Evolutionary conservation across 2,888 invertebrate genomes (phyloP), one percentile per base, ranked within the genome.

Genomic region (Leptopilina drosophilae): DNA sequence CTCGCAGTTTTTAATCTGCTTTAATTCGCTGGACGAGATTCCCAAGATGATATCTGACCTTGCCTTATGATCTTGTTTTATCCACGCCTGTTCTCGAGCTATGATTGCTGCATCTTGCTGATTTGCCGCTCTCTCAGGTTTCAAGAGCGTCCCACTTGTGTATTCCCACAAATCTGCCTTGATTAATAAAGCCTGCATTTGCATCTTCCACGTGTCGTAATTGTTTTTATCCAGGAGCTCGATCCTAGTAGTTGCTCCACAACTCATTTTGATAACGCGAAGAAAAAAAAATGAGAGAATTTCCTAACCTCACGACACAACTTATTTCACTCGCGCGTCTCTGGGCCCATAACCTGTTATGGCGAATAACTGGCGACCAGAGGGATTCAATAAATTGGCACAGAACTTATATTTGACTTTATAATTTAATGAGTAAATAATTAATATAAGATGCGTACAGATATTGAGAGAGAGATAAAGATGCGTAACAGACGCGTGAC

Each of bases 11-110:
- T n/a, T n/a, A n/a, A n/a, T n/a, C n/a, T n/a, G n/a, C n/a, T n/a
- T n/a, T n/a, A n/a, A n/a, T n/a, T n/a, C n/a, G n/a, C n/a, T n/a
- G n/a, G n/a, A n/a, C n/a, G n/a, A n/a, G n/a, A n/a, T n/a, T n/a
- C 80, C 40, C 49, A 82, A 73, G 40, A 82, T 78, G 26, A 80
- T 46, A 64, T 82, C 81, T 8, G 82, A 77, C 73, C 67, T 82
- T 8, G 79, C 82, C 62, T 82, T 82, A 49, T 12, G 20, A 73
- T 82, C 81, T 15, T 20, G 67, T 56, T 69, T 73, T 12, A 67
- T 66, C 82, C 82, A 82, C 14, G 46, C 76, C 26, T 42, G 59
- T 40, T 33, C 53, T 4, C n/a, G 56, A 11, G 8, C 56, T 6
- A 42, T 62, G 20, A n/a, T n/a, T 56, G n/a, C 78, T 12, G 26